These are phyloP conservation scores for Chrysemys picta DNA, from an alignment of 2,113 vertebrate genomes.

Conservation along the genomic window DNA sequence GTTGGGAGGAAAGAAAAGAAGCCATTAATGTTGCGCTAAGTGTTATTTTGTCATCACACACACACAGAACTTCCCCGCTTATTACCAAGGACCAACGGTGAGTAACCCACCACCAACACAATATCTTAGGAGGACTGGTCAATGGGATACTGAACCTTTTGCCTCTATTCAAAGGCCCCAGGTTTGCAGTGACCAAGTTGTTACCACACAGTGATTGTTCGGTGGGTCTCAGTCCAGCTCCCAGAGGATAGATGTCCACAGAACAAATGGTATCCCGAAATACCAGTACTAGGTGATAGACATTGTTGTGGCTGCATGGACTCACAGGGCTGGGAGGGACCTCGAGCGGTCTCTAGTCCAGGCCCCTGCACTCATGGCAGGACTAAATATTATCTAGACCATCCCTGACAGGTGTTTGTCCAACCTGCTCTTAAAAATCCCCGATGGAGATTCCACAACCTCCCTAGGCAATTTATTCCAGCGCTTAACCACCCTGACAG, in stretches of 20 bases:
- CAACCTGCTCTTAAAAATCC: too few relatives aligned
- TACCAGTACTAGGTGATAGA: background rate
- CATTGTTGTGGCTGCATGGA: too few relatives aligned
- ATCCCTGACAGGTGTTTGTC: too few relatives aligned
- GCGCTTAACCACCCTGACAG: too few relatives aligned
- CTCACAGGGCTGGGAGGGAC: too few relatives aligned
- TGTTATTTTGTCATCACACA: background rate
- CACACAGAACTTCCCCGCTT: background rate
- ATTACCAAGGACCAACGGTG: background rate
- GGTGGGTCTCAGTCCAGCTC: background rate
- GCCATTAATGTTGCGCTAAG: background rate
- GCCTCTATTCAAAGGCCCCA: background rate
- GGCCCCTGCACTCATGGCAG: too few relatives aligned
- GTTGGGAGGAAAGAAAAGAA: slow-evolving; percentile 36
- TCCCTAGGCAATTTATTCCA: too few relatives aligned
- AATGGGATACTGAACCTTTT: background rate
- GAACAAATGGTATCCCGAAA: background rate
- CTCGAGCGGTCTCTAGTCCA: too few relatives aligned
- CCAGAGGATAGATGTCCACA: background rate
- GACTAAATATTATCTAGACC: too few relatives aligned
- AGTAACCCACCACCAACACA: background rate
- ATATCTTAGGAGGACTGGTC: background rate
- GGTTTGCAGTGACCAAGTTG: background rate
- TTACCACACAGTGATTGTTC: background rate
- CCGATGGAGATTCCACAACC: too few relatives aligned